Conservation (phyloP, 2,888 invertebrate genomes). For the Protonemura montana region DNA sequence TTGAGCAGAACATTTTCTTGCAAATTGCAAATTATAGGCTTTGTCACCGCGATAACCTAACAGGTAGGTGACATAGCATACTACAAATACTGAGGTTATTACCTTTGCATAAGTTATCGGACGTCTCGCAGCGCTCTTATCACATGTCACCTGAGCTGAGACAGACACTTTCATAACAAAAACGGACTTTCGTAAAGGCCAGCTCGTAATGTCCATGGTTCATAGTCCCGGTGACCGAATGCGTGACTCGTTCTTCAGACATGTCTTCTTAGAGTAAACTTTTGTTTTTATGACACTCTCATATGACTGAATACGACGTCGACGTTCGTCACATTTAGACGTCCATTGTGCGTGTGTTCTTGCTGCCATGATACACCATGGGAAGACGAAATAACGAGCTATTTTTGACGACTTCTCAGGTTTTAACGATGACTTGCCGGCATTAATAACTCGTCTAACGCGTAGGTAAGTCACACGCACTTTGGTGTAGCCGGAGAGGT, state of each 20-base stretch:
- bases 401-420: neutral
- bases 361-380: neutral
- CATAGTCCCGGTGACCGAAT: neutral
- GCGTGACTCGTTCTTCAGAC: neutral
- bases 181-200: neutral
- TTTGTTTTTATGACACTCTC: slow-evolving; percentile 2
- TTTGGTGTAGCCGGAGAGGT: too few species aligned
- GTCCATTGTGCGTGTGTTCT: neutral
- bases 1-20: too few species aligned
- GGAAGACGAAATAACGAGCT: neutral
- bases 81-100: too few species aligned
- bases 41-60: too few species aligned
- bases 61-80: too few species aligned
- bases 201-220: neutral
- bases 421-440: neutral
- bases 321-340: neutral
- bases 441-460: neutral
- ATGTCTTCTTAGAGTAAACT: neutral
- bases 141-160: neutral
- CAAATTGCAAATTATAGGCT: too few species aligned
- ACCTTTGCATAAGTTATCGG: neutral
- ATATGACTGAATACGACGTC: neutral
- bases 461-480: neutral
- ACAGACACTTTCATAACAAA: neutral
- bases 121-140: neutral